These are phyloP conservation scores for Gonatopus flavifemur DNA, from an alignment of 1,140 invertebrate genomes.

Conservation along the genomic window DNA sequence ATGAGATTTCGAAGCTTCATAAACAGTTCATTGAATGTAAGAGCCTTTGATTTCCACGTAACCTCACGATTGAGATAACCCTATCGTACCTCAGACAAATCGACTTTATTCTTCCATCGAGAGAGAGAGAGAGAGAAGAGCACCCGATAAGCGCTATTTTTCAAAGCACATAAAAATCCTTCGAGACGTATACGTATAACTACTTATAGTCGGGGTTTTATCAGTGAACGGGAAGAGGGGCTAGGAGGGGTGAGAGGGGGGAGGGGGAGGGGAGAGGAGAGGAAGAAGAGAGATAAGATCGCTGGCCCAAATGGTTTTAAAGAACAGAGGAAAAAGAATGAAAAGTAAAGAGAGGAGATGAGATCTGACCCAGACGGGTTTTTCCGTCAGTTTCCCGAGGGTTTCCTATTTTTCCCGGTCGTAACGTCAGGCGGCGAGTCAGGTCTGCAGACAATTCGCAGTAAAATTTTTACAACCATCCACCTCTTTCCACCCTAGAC, in stretches of 20 bases:
- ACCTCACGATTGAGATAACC: too few species aligned
- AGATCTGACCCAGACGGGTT: conserved; percentile 52
- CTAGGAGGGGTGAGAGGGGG: not conserved
- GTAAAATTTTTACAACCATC: conserved; percentile 58
- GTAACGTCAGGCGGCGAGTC: conserved; percentile 39
- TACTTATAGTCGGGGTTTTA: too few species aligned
- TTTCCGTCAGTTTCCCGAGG: conserved; percentile 43
- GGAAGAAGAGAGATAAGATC: conserved; percentile 13
- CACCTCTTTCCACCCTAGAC: conserved; percentile 16
- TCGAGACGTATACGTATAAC: too few species aligned
- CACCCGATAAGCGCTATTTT: too few species aligned
- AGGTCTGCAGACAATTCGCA: conserved; percentile 58
- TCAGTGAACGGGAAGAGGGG: not conserved
- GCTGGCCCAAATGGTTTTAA: conserved; percentile 31
- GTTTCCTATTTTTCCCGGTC: conserved; percentile 49
- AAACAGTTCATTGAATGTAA: too few species aligned
- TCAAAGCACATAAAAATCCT: too few species aligned
- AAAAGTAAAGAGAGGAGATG: conserved; percentile 1
- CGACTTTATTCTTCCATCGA: too few species aligned
- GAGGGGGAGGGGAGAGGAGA: not conserved
- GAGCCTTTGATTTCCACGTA: too few species aligned
- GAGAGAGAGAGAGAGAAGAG: too few species aligned
- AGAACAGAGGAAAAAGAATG: not conserved
- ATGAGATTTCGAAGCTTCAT: too few species aligned
- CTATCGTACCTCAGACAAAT: too few species aligned